phyloP scores from a whole-genome alignment of 1,140 invertebrate genomes.

The Drosophila ananassae region DNA sequence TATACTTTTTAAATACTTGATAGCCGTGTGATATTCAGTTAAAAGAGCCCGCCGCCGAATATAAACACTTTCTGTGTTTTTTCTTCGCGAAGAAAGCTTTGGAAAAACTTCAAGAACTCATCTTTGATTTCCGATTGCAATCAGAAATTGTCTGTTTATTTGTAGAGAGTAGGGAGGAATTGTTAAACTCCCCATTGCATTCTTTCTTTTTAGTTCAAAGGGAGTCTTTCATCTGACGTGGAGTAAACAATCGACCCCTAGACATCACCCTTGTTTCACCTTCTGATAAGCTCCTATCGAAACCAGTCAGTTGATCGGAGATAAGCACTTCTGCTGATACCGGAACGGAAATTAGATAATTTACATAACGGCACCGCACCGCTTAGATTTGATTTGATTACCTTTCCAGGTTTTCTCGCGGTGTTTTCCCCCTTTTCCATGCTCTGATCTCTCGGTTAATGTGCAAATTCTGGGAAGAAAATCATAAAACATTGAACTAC shows the following conservation, averaged over 20 bases:
- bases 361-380: conserved; percentile 54
- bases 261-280: conserved; percentile 5
- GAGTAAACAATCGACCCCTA: conserved; percentile 8
- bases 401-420: conserved; percentile 42
- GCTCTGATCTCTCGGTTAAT: conserved; percentile 25
- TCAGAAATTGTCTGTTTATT: conserved; percentile 74
- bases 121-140: conserved; percentile 68
- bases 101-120: conserved; percentile 52
- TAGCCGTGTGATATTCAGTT: conserved; percentile 20
- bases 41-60: conserved; percentile 8
- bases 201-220: conserved; percentile 33
- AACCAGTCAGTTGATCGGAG: conserved; percentile 11
- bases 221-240: conserved; percentile 21
- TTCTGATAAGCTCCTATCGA: conserved; percentile 38
- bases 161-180: conserved; percentile 33
- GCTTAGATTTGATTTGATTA: conserved; percentile 39
- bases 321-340: conserved; percentile 60
- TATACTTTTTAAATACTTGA: conserved; percentile 12
- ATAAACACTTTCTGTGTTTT: conserved; percentile 22
- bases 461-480: conserved; percentile 45
- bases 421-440: conserved; percentile 22
- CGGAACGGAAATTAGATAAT: conserved; percentile 63
- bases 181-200: conserved; percentile 15
- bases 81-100: conserved; percentile 27
- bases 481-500: conserved; percentile 24